Base-by-base conservation (phyloP, 2,113 vertebrate genomes). In the Poeciliopsis prolifica region DNA sequence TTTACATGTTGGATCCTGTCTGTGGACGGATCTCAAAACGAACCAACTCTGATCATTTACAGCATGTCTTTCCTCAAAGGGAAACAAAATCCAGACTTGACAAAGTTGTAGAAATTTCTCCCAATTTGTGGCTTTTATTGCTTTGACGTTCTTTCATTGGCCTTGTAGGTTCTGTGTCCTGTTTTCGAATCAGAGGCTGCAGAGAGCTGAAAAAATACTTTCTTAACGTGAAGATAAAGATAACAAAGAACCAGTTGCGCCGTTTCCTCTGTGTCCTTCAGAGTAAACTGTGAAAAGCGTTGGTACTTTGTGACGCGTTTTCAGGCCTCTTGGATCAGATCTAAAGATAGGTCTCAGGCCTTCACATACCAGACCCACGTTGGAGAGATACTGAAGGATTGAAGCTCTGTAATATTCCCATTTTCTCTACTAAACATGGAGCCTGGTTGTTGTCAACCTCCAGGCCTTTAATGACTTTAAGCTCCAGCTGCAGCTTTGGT, bases 261-360 rank as follows among this genome's bases (percentile, higher is more conserved):
- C 68, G 72, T 6, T 58, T 62, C 69, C 61, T 35, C 13, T 13
- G 51, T 67, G 28, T 37, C 29, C 37, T 4, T 42, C 54, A 70
- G 68, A 65, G 26, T 28, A 22, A 65, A 29, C 37, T 74, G 37
- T 85, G 63, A 70, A 64, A 68, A 8, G 8, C 35, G 31, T 60
- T 70, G 35, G 26, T 61, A 64, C 61, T 74, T 80, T 65, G 37
- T 75, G 60, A 64, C 37, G 72, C 42, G 66, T 79, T 75, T 69
- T 60, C 61, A 83, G 84, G 51, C 67, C 69, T 81, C 30, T 33
- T 70, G 74, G 31, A 68, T 28, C 69, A 35, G 58, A 68, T 78
- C 74, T 77, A 75, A 89, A 81, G 77, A 84, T 84, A 79, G 74
- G 66, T 33, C 51, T 35, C n/a, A 54, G 65, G 68, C 63, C 74